These are phyloP conservation scores for Rhorus exstirpatorius DNA, from an alignment of 2,888 invertebrate genomes.

Conservation along the genomic window DNA sequence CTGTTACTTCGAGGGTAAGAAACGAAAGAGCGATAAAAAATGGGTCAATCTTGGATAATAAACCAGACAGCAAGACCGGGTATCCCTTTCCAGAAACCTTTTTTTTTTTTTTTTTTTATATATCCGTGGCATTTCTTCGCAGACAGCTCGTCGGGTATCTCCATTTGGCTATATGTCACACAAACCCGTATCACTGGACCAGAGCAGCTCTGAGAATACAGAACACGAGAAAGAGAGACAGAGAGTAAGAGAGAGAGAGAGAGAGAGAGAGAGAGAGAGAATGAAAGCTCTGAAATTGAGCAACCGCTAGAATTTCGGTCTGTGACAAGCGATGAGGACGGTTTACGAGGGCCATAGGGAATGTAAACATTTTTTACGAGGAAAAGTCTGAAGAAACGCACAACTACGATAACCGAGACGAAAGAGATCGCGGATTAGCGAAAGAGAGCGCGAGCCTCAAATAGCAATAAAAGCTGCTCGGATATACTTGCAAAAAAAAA, in stretches of 20 bases:
- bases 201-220: not conserved
- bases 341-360: constrained; percentile 59
- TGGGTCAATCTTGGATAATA: constrained; percentile 58
- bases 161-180: constrained; percentile 13
- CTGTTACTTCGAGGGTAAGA: not conserved
- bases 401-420: not conserved
- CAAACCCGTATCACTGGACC: constrained; percentile 10
- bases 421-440: constrained; percentile 17
- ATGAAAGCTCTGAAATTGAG: constrained; percentile 27
- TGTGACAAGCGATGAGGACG: constrained; percentile 56
- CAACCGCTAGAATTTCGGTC: constrained; percentile 45
- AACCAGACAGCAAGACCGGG: constrained; percentile 2
- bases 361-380: constrained; percentile 63
- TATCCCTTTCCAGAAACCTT: constrained; percentile 6
- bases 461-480: constrained; percentile 59
- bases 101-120: constrained; percentile 18
- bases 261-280: not conserved
- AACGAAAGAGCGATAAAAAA: constrained; percentile 31
- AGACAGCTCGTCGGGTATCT: constrained; percentile 29
- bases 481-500: constrained; percentile 45
- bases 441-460: constrained; percentile 3
- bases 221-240: not conserved
- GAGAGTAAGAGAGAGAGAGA: not conserved
- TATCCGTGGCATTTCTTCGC: constrained; percentile 7
- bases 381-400: constrained; percentile 42